A percentile compares a stretch with the other conserved stretches of the same genome.
Conservation (phyloP, 2,888 invertebrate genomes). For the Drosophila percnosoma region DNA sequence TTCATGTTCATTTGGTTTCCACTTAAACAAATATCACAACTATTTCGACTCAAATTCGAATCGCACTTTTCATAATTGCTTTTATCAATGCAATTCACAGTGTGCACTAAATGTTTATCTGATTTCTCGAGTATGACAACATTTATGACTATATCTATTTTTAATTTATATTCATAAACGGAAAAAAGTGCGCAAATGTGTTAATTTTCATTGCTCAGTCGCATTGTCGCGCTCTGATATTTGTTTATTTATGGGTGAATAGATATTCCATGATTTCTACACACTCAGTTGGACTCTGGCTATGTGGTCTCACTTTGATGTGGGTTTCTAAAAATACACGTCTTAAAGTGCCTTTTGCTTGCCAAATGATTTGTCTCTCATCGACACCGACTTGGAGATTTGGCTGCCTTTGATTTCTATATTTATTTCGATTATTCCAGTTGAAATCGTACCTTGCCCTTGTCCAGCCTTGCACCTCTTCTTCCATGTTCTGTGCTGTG, state of each 20-base stretch:
- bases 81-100: constrained; percentile 42
- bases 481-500: constrained; percentile 2
- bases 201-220: constrained; percentile 61
- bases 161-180: constrained; percentile 51
- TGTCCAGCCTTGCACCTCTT: neutral
- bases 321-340: constrained; percentile 58
- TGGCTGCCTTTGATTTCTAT: constrained; percentile 29
- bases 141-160: constrained; percentile 35
- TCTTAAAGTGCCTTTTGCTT: constrained; percentile 38
- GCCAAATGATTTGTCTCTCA: constrained; percentile 39
- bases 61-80: constrained; percentile 56
- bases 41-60: constrained; percentile 49
- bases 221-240: constrained; percentile 42
- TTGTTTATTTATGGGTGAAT: constrained; percentile 59
- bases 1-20: constrained; percentile 3
- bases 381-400: constrained; percentile 9
- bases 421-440: constrained; percentile 56
- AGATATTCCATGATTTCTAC: constrained; percentile 8
- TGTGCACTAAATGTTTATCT: constrained; percentile 23
- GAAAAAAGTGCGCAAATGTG: constrained; percentile 45
- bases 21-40: constrained; percentile 40
- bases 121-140: constrained; percentile 30
- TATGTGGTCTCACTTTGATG: constrained; percentile 51
- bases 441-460: constrained; percentile 27
- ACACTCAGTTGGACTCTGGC: neutral